Base-by-base conservation (phyloP, 2,888 invertebrate species). In the Oeneis ivallda region DNA sequence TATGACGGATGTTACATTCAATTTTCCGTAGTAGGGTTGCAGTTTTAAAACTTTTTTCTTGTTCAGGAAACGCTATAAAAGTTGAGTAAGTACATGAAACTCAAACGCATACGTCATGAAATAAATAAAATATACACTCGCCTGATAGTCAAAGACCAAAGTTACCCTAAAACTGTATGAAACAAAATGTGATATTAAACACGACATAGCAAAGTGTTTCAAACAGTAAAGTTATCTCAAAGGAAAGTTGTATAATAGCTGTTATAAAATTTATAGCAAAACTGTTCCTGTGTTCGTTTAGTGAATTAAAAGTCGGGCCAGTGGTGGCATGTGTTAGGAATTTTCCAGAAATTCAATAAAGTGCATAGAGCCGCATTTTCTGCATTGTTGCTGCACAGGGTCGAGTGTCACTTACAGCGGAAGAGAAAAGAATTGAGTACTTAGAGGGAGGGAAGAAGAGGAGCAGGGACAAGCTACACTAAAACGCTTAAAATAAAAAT, bases 301-400 rank as follows among this genome's bases (percentile, higher is more conserved):
- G 76, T 76, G 78, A 78, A 79, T 80, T 81, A 79, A 82, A 83
- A 81, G 79, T 79, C 77, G 63, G 70, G 65, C 64, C 63, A 57
- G 65, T 65, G 67, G 34, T 61, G 77, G 81, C 80, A 84, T 85
- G 84, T 84, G 86, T 84, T 82, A 82, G 83, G 84, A 84, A 87
- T 86, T 86, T 82, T 75, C 74, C 82, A 80, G 80, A 85, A 88
- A 87, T 86, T 86, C 85, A 88, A 87, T 87, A 87, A 84, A 83
- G 83, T 69, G 67, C 71, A 71, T 69, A 68, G 63, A 70, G 67
- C 65, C 57, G 72, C 65, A 66, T 70, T 67, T 66, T 68, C 68
- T 61, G 66, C 78, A 74, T 72, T 76, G 78, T 78, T 73, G 74
- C 69, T 68, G 73, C 68, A 58, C 57, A 57, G 62, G 70, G 74